Evolutionary conservation across 2,888 invertebrate species (phyloP), one percentile per base, ranked within the genome.

Genomic region (Cyclophora albipunctata): DNA sequence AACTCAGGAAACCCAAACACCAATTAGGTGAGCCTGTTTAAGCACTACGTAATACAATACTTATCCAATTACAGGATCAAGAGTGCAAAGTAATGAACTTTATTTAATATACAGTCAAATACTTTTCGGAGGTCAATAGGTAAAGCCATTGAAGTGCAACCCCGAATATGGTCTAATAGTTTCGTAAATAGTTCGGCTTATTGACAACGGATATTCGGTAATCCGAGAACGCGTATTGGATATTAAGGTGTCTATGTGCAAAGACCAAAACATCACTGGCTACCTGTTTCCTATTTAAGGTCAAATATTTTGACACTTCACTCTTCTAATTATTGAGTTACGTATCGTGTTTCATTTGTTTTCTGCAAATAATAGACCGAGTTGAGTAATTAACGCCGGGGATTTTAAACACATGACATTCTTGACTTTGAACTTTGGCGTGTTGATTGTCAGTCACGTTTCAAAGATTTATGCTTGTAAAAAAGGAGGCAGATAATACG

Each of bases 91-190:
- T 81, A 82, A 78, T 87, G 84, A 84, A 83, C 86, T 81, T 84
- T 78, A 76, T 74, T 20, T 20, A 20, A 71, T 73, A 74, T 69
- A 69, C 71, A 78, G 82, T 82, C 80, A 82, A 83, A 78, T 71
- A 71, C 77, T 69, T 83, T 79, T 70, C 72, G 71, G 74, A 78
- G 86, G 84, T 77, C 78, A 81, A 75, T 74, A 78, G 75, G 74
- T 77, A 84, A 87, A 87, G 82, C 87, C 87, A 64, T 72, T 60
- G 67, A 87, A 87, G 78, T 87, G 87, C 84, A 72, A 74, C 78
- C 81, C 83, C 83, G 78, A 83, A 84, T 81, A 83, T 79, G 69
- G 73, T 78, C 78, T 78, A 78, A 76, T 84, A 82, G 81, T 74
- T 81, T 71, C 65, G 71, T 75, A 77, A 72, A 81, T 81, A 77